Conservation (phyloP, 2,888 invertebrate genomes). For the Eupithecia exiguata region DNA sequence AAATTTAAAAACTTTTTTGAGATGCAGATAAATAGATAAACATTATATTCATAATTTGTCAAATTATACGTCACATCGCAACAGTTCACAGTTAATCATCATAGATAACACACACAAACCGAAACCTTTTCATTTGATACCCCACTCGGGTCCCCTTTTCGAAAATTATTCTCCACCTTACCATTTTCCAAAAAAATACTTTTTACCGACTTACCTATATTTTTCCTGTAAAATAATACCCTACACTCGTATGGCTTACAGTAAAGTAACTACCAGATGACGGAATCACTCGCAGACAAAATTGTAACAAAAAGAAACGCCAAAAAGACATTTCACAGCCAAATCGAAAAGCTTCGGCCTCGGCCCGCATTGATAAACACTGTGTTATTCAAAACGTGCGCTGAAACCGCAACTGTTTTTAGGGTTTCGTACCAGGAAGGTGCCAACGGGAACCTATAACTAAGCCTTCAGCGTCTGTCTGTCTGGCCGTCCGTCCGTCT, state of each 20-base stretch:
- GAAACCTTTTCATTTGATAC: no score
- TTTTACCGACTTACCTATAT: no score
- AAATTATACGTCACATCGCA: no score
- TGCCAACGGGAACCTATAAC: neutral
- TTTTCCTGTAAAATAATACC: no score
- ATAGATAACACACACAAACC: no score
- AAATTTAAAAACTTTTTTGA: no score
- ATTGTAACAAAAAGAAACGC: neutral
- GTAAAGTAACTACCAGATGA: neutral
- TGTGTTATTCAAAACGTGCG: slow-evolving; percentile 5
- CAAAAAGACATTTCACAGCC: neutral
- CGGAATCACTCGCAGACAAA: neutral
- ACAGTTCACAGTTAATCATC: no score
- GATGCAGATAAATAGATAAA: no score
- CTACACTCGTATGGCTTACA: neutral
- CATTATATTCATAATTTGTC: no score
- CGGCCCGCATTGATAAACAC: slow-evolving; percentile 5
- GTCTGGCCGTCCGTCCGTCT: neutral
- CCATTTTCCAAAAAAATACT: no score
- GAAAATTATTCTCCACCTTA: no score
- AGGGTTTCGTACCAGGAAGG: neutral
- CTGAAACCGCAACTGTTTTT: neutral
- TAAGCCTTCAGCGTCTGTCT: neutral
- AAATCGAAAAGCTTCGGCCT: slow-evolving; percentile 1
- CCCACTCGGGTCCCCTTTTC: no score